Conservation (phyloP, 2,888 invertebrate species). For the Rhodophaea formosa region DNA sequence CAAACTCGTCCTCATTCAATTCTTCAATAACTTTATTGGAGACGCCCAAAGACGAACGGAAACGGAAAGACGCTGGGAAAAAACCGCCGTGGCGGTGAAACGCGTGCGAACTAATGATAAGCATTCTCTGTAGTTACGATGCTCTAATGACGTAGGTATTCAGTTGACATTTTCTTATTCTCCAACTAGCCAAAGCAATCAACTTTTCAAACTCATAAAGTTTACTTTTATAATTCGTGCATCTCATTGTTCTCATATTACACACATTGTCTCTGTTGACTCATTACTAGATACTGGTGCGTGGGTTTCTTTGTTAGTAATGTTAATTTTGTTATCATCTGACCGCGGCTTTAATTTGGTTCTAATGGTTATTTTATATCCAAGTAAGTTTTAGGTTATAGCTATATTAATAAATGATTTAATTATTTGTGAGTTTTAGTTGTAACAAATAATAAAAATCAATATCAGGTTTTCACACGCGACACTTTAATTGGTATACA, state of each 20-base stretch:
- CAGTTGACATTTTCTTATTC: constrained; percentile 12
- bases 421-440: constrained; percentile 7
- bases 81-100: constrained; percentile 42
- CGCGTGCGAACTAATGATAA: constrained; percentile 6
- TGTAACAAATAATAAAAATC: constrained; percentile 36
- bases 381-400: constrained; percentile 43
- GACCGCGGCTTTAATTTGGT: background rate
- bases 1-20: constrained; percentile 33
- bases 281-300: background rate
- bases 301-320: constrained; percentile 15
- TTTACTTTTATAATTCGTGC: constrained; percentile 8
- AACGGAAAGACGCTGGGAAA: constrained; percentile 19
- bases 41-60: constrained; percentile 4
- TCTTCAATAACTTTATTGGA: constrained; percentile 37
- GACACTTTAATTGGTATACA: constrained; percentile 77
- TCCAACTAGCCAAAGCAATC: background rate
- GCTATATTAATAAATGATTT: constrained; percentile 33
- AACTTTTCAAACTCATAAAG: constrained; percentile 3
- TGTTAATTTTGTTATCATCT: background rate
- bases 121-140: constrained; percentile 6
- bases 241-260: background rate
- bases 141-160: constrained; percentile 9
- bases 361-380: constrained; percentile 26
- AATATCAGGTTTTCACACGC: constrained; percentile 57
- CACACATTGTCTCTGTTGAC: background rate